Evolutionary conservation across 2,113 vertebrate species (phyloP).

Genomic region (Noturus placidus): DNA sequence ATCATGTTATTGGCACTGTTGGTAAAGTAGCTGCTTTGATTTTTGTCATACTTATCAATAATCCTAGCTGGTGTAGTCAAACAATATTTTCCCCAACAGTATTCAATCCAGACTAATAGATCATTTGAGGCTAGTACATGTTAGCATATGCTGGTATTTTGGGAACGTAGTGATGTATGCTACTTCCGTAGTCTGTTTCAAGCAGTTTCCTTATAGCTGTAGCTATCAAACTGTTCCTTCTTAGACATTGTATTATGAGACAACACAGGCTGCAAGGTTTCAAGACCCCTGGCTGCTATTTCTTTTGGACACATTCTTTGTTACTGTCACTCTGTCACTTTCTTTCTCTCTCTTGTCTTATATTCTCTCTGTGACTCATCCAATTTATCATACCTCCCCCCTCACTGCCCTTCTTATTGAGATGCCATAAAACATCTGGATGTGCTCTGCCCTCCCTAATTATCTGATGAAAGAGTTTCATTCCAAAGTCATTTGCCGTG

Average conservation of each 20-base stretch:
- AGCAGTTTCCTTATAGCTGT: too few relatives aligned
- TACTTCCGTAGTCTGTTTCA: not conserved
- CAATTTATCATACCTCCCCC: not conserved
- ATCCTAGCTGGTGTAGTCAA: not conserved
- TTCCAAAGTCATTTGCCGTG: conserved; percentile 52
- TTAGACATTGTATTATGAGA: not conserved
- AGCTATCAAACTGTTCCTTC: not conserved
- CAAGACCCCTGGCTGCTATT: not conserved
- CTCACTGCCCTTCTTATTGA: conserved; percentile 26
- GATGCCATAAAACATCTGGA: conserved; percentile 37
- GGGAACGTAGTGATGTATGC: not conserved
- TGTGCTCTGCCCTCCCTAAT: conserved; percentile 41
- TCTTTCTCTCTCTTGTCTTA: not conserved
- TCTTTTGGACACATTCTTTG: conserved; percentile 10
- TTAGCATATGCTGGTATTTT: not conserved
- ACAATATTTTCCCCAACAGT: not conserved
- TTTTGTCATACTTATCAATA: not conserved
- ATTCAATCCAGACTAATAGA: not conserved
- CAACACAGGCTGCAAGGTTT: conserved; percentile 1
- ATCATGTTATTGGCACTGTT: not conserved
- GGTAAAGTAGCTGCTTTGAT: not conserved
- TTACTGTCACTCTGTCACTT: conserved; percentile 18
- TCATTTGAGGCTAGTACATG: not conserved
- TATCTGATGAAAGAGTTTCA: conserved; percentile 44
- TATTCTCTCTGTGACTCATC: conserved; percentile 7